Evolutionary conservation across 1,140 invertebrate species (phyloP).

Genomic region (Lepidostoma basale): DNA sequence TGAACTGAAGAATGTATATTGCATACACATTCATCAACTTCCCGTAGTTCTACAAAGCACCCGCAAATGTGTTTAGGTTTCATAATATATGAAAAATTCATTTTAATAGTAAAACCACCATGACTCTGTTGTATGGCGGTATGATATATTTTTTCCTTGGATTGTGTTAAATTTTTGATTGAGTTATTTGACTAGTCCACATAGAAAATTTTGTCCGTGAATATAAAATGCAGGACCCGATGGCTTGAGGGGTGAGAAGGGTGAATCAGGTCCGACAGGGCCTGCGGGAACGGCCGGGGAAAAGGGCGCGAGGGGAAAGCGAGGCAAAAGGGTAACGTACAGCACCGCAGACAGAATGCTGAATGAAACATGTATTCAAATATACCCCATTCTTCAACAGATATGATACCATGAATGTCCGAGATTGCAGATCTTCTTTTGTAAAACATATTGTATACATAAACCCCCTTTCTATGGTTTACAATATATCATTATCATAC

Average conservation of each 20-base stretch:
- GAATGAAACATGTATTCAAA: constrained; percentile 31
- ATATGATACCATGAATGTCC: constrained; percentile 10
- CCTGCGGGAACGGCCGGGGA: constrained; percentile 76
- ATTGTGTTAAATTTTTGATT: no score
- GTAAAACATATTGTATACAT: background rate
- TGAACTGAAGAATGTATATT: no score
- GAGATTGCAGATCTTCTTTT: background rate
- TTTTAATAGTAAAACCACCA: no score
- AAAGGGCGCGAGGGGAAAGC: constrained; percentile 79
- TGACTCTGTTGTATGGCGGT: no score
- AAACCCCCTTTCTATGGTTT: background rate
- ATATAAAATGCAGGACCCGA: constrained; percentile 56
- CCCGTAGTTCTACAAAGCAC: no score
- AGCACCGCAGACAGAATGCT: constrained; percentile 34
- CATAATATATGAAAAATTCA: no score
- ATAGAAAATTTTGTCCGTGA: constrained; percentile 72
- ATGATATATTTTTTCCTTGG: no score
- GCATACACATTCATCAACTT: no score
- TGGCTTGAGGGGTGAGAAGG: constrained; percentile 79
- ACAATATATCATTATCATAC: background rate
- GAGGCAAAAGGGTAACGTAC: constrained; percentile 80
- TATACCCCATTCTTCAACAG: constrained; percentile 20
- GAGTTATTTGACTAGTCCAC: no score
- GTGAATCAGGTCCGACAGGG: constrained; percentile 74
- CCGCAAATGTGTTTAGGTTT: no score